A percentile compares a stretch with the other conserved stretches of the same genome.
Evolutionary conservation across 2,797 vertebrate species (phyloP).

Genomic region (Todus mexicanus): DNA sequence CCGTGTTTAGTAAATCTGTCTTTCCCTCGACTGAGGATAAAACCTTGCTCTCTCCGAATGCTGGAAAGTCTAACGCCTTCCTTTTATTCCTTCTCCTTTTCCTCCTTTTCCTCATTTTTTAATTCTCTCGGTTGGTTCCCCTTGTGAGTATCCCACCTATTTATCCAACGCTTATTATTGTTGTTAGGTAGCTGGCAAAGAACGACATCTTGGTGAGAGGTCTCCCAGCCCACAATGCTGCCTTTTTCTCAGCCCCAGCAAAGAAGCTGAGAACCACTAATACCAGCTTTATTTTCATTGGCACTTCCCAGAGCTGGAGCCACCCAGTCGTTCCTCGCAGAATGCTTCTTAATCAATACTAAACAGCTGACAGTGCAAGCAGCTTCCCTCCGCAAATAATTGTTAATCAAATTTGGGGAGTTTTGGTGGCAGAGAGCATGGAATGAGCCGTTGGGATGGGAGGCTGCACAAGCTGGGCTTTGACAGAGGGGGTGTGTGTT

Average conservation of each 20-base stretch:
- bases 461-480: not conserved
- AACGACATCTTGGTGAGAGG: not conserved
- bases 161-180: constrained; percentile 15
- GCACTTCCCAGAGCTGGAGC: not conserved
- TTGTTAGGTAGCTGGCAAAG: constrained; percentile 14
- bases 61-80: constrained; percentile 68
- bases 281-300: constrained; percentile 50
- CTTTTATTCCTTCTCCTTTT: not conserved
- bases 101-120: not conserved
- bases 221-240: not conserved
- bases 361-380: not conserved
- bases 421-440: not conserved
- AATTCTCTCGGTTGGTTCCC: not conserved
- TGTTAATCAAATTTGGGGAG: not conserved
- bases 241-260: constrained; percentile 12
- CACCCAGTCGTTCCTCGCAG: not conserved
- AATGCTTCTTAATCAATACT: constrained; percentile 37
- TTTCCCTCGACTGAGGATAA: constrained; percentile 58
- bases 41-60: constrained; percentile 43
- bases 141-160: not conserved
- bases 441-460: not conserved
- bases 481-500: not conserved
- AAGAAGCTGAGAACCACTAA: constrained; percentile 25
- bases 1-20: constrained; percentile 70
- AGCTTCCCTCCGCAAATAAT: not conserved